Evolutionary conservation across 2,113 vertebrate genomes (phyloP), one percentile per base, ranked within the genome.

Genomic region (Triplophysa rosa): DNA sequence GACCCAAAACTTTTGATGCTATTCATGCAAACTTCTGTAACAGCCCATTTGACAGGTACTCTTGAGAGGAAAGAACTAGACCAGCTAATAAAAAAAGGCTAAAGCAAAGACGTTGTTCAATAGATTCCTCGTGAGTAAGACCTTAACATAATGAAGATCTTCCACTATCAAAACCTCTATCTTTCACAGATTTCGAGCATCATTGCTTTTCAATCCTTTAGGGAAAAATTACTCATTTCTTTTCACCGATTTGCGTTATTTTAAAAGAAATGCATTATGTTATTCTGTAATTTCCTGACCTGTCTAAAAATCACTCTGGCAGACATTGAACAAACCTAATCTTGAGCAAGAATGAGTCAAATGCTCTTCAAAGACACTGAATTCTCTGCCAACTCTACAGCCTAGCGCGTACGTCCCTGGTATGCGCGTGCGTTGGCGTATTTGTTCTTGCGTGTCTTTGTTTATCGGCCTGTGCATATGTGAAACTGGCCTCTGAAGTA

Each of bases 321-420:
- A 72, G 54, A 59, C 54, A 10, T 59, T 59, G 37, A 72, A 72
- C 19, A 72, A 59, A 7, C n/a, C 23, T 45, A 63, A 63, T 62
- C 58, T 47, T 49, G 2, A 7, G 23, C 59, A 63, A 26, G 37
- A 16, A 74, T 75, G 72, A 75, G 37, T 63, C 72, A 75, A 26
- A 63, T 75, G 10, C 37, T 74, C 21, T n/a, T 72, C 40, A 21
- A n/a, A n/a, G 54, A n/a, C 54, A 58, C 19, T 10, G 47, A 26
- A 62, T 45, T 0, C 4, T 24, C 37, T 73, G 56, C 70, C 52
- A 72, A 59, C 33, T 42, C 33, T 1, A 19, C n/a, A 16, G n/a
- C 33, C 33, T 23, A 40, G 26, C 47, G 33, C 56, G 29, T 2
- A 24, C 54, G 8, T 70, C 68, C 26, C 11, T 33, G 9, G 19